Evolutionary conservation across 1,140 invertebrate species (phyloP).

Genomic region (Papilio xuthus): DNA sequence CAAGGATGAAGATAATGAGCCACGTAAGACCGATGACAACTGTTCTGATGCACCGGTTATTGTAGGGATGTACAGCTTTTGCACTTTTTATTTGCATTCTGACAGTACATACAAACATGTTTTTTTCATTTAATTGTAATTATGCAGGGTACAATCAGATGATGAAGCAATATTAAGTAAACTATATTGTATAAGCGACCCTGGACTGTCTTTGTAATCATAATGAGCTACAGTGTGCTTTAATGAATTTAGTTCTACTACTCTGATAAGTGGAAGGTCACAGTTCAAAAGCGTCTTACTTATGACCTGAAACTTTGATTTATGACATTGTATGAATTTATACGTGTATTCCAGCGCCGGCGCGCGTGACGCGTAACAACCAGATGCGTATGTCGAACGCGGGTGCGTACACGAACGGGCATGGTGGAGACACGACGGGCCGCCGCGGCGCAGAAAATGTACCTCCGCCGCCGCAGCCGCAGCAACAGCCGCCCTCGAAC

Average conservation of each 20-base stretch:
- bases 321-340: neutral
- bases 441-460: constrained; percentile 76
- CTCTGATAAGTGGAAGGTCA: neutral
- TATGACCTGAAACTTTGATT: neutral
- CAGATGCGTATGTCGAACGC: constrained; percentile 77
- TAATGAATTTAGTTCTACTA: neutral
- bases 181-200: neutral
- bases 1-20: constrained; percentile 52
- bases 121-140: neutral
- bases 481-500: constrained; percentile 56
- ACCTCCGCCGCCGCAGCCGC: constrained; percentile 61
- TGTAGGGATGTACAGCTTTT: constrained; percentile 34
- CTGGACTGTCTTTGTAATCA: neutral
- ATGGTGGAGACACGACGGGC: constrained; percentile 79
- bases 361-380: constrained; percentile 77
- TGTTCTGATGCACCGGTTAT: constrained; percentile 50
- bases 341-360: constrained; percentile 58
- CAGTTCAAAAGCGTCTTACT: neutral
- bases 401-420: constrained; percentile 75
- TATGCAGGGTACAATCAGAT: neutral
- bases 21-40: constrained; percentile 67
- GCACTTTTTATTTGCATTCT: constrained; percentile 47
- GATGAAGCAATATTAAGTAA: constrained; percentile 26
- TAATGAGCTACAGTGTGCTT: neutral
- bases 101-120: neutral